Evolutionary conservation across 2,888 invertebrate species (phyloP).

Genomic region (Tolmerus cingulatus): DNA sequence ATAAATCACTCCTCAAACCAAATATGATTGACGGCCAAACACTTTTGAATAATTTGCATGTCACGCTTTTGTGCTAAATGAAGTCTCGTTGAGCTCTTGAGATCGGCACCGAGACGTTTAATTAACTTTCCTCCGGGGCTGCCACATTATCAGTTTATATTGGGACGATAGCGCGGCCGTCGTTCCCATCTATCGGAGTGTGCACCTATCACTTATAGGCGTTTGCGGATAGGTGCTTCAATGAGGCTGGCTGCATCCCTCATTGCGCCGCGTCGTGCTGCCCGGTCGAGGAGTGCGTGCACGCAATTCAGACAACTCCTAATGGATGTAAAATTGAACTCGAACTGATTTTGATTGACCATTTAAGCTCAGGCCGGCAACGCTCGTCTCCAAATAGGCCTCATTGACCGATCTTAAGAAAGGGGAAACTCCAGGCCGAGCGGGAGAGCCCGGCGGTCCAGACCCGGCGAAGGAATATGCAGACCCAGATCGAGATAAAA

Average conservation of each 20-base stretch:
- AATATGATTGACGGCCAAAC: constrained; percentile 49
- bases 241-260: neutral
- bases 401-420: neutral
- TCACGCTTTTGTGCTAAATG: constrained; percentile 47
- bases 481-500: constrained; percentile 6
- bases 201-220: constrained; percentile 7
- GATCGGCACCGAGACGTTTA: constrained; percentile 35
- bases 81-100: constrained; percentile 25
- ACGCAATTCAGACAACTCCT: neutral
- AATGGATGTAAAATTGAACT: constrained; percentile 18
- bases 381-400: neutral
- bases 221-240: neutral
- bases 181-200: neutral
- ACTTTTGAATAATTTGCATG: constrained; percentile 50
- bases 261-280: neutral
- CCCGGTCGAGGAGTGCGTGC: neutral
- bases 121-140: constrained; percentile 35
- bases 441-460: neutral
- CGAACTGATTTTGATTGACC: constrained; percentile 35
- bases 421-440: neutral
- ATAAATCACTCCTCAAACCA: constrained; percentile 48
- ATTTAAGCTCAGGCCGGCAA: neutral
- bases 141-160: constrained; percentile 17
- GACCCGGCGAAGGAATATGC: neutral
- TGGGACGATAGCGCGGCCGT: neutral